A percentile compares a stretch with the other conserved stretches of the same genome.
Evolutionary conservation across 2,797 vertebrate species (phyloP).

Genomic region (Salmo trutta): DNA sequence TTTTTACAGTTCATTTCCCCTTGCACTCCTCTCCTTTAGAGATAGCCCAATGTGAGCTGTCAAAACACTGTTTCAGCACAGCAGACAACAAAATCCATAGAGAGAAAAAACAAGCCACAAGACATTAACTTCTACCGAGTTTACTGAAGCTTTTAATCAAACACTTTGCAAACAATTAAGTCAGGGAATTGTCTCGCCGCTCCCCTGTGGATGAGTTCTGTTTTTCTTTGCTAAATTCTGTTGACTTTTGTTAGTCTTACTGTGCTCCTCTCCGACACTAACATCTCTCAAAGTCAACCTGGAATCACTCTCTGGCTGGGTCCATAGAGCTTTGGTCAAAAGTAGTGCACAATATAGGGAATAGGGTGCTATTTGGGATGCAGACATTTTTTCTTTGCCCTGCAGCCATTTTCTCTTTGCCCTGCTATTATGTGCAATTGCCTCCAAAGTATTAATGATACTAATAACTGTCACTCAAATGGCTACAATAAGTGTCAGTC

Average conservation of each 20-base stretch:
- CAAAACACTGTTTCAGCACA: constrained; percentile 8
- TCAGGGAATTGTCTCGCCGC: constrained; percentile 11
- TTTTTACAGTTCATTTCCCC: background rate
- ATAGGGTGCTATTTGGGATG: background rate
- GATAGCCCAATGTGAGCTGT: background rate
- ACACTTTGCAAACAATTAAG: constrained; percentile 41
- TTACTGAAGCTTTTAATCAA: constrained; percentile 36
- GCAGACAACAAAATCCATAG: constrained; percentile 33
- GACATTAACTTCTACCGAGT: constrained; percentile 24
- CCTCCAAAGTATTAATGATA: constrained; percentile 44
- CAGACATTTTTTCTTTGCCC: background rate
- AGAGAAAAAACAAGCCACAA: constrained; percentile 9
- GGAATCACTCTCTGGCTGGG: background rate
- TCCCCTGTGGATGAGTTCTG: constrained; percentile 4
- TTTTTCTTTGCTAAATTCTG: background rate
- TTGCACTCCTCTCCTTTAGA: background rate
- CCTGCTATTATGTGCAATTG: constrained; percentile 26
- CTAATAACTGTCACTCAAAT: constrained; percentile 45
- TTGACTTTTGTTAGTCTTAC: constrained; percentile 10
- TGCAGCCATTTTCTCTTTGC: background rate
- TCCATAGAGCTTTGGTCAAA: background rate
- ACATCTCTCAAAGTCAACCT: constrained; percentile 12
- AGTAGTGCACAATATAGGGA: background rate
- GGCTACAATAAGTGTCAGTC: constrained; percentile 35
- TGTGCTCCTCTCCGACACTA: background rate